A percentile compares a stretch with the other conserved stretches of the same genome.
Conservation (phyloP, 1,140 invertebrate genomes). For the Bombus cullumanus region DNA sequence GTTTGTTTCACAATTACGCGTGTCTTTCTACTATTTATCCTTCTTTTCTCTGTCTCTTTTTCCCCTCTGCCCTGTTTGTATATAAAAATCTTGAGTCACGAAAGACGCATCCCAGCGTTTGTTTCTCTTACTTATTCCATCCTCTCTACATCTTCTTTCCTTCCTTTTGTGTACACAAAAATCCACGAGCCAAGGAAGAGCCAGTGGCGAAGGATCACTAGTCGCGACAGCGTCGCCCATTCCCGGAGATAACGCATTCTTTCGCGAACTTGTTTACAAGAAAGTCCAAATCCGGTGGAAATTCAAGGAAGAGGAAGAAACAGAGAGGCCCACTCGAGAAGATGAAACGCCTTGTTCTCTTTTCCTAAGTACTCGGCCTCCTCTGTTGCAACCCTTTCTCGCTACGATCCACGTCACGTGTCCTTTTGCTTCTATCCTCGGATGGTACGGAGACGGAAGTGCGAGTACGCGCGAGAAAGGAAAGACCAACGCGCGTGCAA, state of each 20-base stretch:
- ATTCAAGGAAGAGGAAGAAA: slow-evolving; percentile 75
- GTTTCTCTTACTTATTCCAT: not conserved
- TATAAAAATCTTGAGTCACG: not conserved
- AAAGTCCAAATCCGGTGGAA: slow-evolving; percentile 64
- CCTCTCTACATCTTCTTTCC: too few species aligned
- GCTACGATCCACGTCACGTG: slow-evolving; percentile 8
- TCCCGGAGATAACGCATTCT: slow-evolving; percentile 69
- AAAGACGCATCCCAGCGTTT: not conserved
- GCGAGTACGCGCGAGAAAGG: slow-evolving; percentile 13
- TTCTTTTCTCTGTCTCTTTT: not conserved
- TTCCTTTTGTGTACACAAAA: not conserved
- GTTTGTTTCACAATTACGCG: not conserved
- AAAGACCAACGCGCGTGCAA: slow-evolving; percentile 16
- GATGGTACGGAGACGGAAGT: not conserved
- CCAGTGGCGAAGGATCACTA: slow-evolving; percentile 19
- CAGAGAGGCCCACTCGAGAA: slow-evolving; percentile 75
- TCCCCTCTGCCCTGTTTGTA: not conserved
- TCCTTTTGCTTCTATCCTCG: not conserved
- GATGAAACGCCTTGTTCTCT: slow-evolving; percentile 75
- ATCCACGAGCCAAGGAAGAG: slow-evolving; percentile 19
- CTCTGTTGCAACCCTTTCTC: slow-evolving; percentile 24
- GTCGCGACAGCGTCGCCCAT: slow-evolving; percentile 74
- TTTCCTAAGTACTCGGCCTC: slow-evolving; percentile 53
- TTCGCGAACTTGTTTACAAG: slow-evolving; percentile 77
- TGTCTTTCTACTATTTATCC: not conserved